Evolutionary conservation across 2,113 vertebrate species (phyloP), one percentile per base, ranked within the genome.

Genomic region (Clarias gariepinus): DNA sequence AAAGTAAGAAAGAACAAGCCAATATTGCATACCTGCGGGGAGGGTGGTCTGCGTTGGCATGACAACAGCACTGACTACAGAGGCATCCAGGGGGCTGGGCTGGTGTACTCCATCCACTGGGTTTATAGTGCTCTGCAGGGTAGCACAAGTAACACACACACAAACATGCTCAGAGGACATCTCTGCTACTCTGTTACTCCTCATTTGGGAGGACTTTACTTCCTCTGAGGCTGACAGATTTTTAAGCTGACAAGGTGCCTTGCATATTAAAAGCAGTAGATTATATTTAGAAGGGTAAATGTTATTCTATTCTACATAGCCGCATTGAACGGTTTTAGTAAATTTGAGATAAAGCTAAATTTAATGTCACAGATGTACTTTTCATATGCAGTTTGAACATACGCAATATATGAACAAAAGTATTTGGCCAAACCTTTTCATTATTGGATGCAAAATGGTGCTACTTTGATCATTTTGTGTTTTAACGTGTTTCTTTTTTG

Each of bases 41-140:
- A 97, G 95, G 89, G 96, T 96, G 25, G 96, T 96, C 91, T 99
- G 98, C 86, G 97, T 98, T 94, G 98, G 98, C 98, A 99, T 99
- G 3, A 96, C 92, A 93, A 98, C 99, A 1, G 96, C 91, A 92
- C 94, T 95, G 93, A 96, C 94, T 93, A 96, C 96, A 30, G 95
- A 89, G 1, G 94, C 92, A 86, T 97, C 97, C 95, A 98, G 94
- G 89, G 96, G 95, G 87, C 92, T 95, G 89, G 97, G 97, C 90
- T 98, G 98, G 89, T 96, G 99, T 63, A 99, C 95, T 85, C 97
- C 97, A 95, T 99, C 98, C 93, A 99, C 96, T 1, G 98, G 98
- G 94, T 99, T 99, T 89, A 99, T 99, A 92, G 98, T 99, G 94
- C 98, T 99, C 98, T 99, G 91, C 15, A 91, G 66, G 85, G 52